phyloP scores from a whole-genome alignment of 1,140 invertebrate genomes.

The Cataglyphis hispanica region DNA sequence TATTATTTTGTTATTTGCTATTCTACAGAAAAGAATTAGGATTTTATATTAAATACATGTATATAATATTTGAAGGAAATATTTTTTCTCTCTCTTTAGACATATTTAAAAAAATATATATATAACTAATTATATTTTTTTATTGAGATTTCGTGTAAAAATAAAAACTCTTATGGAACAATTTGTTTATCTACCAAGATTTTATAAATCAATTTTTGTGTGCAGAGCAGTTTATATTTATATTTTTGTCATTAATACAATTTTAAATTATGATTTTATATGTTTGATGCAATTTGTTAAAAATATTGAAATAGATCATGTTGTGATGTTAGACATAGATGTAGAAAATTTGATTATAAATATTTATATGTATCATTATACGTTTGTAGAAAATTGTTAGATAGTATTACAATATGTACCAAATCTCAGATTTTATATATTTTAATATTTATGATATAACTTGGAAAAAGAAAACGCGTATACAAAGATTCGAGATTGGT shows the following conservation, averaged over 20 bases:
- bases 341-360: slow-evolving; percentile 5
- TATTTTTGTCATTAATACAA: not conserved
- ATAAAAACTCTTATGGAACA: not conserved
- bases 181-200: slow-evolving; percentile 11
- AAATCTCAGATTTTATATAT: slow-evolving; percentile 1
- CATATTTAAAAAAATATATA: not conserved
- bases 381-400: slow-evolving; percentile 45
- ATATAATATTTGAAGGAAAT: not conserved
- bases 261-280: not conserved
- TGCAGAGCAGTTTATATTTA: not conserved
- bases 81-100: not conserved
- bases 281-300: not conserved
- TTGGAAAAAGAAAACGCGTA: not conserved
- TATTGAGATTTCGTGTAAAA: not conserved
- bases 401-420: slow-evolving; percentile 30
- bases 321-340: slow-evolving; percentile 18
- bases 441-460: slow-evolving; percentile 7
- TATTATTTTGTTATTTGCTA: slow-evolving; percentile 1
- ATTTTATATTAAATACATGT: not conserved
- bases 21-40: slow-evolving; percentile 7
- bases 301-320: not conserved
- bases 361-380: slow-evolving; percentile 37
- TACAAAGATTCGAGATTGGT: slow-evolving; percentile 20
- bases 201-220: not conserved
- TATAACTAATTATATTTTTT: too few relatives aligned